Conservation (phyloP, 2,888 invertebrate genomes). For the Argyresthia albistria region DNA sequence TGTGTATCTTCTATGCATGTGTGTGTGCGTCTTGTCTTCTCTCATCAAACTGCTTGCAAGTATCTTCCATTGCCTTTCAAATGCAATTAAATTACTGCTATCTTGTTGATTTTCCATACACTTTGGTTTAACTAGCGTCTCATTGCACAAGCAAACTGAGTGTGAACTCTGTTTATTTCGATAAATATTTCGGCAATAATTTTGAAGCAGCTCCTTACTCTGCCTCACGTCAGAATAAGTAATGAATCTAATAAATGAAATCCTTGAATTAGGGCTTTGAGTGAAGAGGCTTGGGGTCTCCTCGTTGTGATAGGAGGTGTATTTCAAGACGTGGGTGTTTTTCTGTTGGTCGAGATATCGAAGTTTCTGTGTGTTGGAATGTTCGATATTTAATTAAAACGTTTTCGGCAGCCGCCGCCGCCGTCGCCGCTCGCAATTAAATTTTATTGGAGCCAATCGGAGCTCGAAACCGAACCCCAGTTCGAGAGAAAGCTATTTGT, state of each 20-base stretch:
- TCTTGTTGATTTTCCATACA: no score
- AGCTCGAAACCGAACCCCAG: conserved; percentile 10
- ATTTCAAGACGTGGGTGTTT: neutral
- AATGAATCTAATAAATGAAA: conserved; percentile 17
- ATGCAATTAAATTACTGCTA: no score
- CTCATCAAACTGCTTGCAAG: no score
- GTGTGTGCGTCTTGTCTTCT: no score
- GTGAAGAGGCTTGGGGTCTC: conserved; percentile 10
- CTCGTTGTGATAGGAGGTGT: neutral
- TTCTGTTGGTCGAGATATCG: neutral
- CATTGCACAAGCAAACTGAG: no score
- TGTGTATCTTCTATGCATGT: no score
- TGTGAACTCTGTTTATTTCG: no score
- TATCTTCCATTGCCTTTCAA: no score
- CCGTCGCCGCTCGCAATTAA: conserved; percentile 15
- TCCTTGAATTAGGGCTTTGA: conserved; percentile 17
- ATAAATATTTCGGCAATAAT: no score
- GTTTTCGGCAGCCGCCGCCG: conserved; percentile 15
- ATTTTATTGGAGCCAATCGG: conserved; percentile 25
- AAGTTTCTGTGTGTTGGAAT: conserved; percentile 18
- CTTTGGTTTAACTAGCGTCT: no score
- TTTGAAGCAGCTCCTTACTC: no score
- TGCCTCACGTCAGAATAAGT: conserved; percentile 8
- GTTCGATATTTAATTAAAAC: conserved; percentile 33
- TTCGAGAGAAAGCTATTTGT: conserved; percentile 15